Evolutionary conservation across 30 jellyfish, hydroid and myxozoan species (phyloP).

Genomic region (Clytia hemisphaerica): DNA sequence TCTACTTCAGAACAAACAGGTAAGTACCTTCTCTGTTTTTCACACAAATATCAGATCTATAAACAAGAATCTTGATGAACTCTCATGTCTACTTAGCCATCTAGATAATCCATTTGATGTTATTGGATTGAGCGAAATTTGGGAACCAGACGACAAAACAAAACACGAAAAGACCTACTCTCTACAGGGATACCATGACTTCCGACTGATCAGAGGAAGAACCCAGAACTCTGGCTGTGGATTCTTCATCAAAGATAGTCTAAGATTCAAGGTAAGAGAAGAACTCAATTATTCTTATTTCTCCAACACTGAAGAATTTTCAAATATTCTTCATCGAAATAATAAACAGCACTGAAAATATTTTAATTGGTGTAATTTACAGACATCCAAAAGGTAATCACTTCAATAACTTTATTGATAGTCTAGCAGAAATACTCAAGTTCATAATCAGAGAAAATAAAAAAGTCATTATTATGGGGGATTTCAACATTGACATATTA

Average conservation of each 20-base stretch:
- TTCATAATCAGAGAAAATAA: neutral
- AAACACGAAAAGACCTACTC: neutral
- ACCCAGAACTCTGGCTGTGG: constrained; percentile 46
- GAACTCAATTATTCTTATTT: constrained; percentile 20
- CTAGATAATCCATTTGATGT: constrained; percentile 34
- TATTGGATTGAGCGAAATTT: constrained; percentile 37
- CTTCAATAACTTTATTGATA: neutral
- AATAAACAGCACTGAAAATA: constrained; percentile 5
- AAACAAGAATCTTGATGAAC: constrained; percentile 22
- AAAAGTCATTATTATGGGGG: neutral
- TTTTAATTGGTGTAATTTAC: neutral
- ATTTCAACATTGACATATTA: neutral
- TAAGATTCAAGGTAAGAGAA: constrained; percentile 18
- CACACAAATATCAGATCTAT: constrained; percentile 35
- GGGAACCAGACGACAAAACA: constrained; percentile 9
- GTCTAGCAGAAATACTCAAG: neutral
- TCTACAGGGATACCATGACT: constrained; percentile 39
- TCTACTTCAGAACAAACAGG: no score
- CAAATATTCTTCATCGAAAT: constrained; percentile 34
- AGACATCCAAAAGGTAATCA: neutral
- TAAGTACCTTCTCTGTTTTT: constrained; percentile 4
- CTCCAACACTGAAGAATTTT: constrained; percentile 9
- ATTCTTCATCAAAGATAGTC: constrained; percentile 30
- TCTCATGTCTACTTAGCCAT: constrained; percentile 18
- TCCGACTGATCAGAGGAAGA: constrained; percentile 24